Conservation (phyloP, 1,140 invertebrate genomes). For the Drosophila elegans region DNA sequence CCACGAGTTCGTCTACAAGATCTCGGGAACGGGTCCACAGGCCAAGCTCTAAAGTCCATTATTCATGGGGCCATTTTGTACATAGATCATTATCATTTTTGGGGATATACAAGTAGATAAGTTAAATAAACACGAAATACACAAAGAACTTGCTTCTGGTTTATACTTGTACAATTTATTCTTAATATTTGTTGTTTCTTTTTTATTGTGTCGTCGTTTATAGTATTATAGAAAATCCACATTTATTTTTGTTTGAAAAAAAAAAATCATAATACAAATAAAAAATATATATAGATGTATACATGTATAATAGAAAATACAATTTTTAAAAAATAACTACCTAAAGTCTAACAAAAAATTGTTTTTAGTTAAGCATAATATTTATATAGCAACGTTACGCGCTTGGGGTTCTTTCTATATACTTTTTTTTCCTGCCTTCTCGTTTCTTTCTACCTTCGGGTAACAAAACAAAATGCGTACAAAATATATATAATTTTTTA, state of each 20-base stretch:
- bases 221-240: conserved; percentile 67
- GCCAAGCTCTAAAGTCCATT: conserved; percentile 54
- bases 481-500: conserved; percentile 43
- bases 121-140: not conserved
- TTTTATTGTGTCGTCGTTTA: conserved; percentile 70
- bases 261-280: conserved; percentile 45
- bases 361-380: conserved; percentile 71
- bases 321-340: conserved; percentile 83
- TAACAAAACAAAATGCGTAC: conserved; percentile 76
- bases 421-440: conserved; percentile 9
- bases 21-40: conserved; percentile 77
- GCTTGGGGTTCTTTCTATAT: conserved; percentile 59
- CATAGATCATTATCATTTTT: conserved; percentile 14
- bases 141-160: conserved; percentile 12
- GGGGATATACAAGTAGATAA: not conserved
- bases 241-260: conserved; percentile 58
- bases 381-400: conserved; percentile 81
- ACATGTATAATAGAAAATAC: conserved; percentile 69
- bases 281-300: conserved; percentile 36
- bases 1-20: conserved; percentile 85
- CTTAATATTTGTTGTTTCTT: conserved; percentile 63
- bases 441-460: conserved; percentile 39
- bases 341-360: conserved; percentile 81
- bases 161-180: conserved; percentile 63
- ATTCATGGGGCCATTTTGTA: not conserved